Base-by-base conservation (phyloP, 2,888 invertebrate genomes). In the Drosophila mettleri region DNA sequence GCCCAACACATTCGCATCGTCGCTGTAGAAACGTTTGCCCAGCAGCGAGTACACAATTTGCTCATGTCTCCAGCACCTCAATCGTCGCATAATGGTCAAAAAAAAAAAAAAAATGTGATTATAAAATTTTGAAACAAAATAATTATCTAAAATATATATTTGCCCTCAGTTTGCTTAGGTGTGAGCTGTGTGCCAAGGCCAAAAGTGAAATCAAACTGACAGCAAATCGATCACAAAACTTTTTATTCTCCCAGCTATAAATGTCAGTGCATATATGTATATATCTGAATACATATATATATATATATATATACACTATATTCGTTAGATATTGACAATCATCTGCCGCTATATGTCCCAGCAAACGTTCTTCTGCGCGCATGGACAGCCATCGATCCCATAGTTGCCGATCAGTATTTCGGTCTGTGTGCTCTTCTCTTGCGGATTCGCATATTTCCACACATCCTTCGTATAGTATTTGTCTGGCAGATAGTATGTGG, bases 361-460 rank as follows among this genome's bases (percentile, higher is more conserved):
- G 72, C 84, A 85, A 16, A 70, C 65, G 1, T 48, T 34, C 45
- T 85, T 85, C 0, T 86, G 55, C 0, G 38, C 22, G 49, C 84
- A 85, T 8, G 84, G 88, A 53, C 84, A 85, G 2, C 86, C 89
- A 18, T 86, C 84, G 63, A 88, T 38, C 31, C 84, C 89, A 12
- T 53, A 83, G 7, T 12, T 45, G 22, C 88, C 84, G 14, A 88
- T 62, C 0, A 36, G 46, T 3, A 69, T 45, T 6, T 85, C 89
- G 3, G 89, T 85, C 46, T 85, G 84, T 2, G 84, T 85, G 22
- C 46, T 27, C 68, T 54, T 54, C 10, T 79, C 49, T n/a, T 68
- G 62, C 1, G 89, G 74, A 7, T 64, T 72, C 2, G 12, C 46
- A 1, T 31, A 0, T 6, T 4, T 18, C 38, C 43, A 83, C 9